Conservation (phyloP, 64 coral and sea anemone species). For the Stylophora pistillata region DNA sequence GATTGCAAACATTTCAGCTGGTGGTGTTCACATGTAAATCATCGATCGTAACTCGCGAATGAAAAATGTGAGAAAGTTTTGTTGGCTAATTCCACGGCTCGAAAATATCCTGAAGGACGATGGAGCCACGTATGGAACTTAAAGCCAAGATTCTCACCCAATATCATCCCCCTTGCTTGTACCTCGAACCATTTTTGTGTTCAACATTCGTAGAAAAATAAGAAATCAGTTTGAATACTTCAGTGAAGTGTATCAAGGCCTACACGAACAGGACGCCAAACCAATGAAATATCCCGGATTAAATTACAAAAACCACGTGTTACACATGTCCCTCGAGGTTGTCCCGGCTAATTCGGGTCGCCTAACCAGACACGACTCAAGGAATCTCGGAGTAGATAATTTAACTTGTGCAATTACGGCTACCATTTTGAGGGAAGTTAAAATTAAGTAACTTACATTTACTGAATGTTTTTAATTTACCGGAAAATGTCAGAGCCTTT, state of each 20-base stretch:
- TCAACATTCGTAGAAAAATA: conserved; percentile 9
- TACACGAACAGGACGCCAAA: background rate
- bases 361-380: background rate
- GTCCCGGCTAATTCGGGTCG: background rate
- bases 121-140: background rate
- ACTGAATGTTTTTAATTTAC: no score
- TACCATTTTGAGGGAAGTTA: no score
- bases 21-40: background rate
- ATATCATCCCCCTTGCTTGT: conserved; percentile 82
- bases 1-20: background rate
- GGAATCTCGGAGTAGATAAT: no score
- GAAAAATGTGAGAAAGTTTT: background rate
- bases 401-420: no score
- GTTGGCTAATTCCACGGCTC: background rate
- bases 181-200: conserved; percentile 38
- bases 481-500: no score
- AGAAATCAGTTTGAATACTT: background rate
- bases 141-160: conserved; percentile 55
- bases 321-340: background rate
- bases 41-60: background rate
- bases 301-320: background rate
- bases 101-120: background rate
- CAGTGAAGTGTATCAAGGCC: no score
- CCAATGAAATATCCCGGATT: conserved; percentile 10
- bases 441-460: no score